Percentiles rank a stretch among this genome's conserved stretches.
Conservation (phyloP, 2,113 vertebrate genomes). For the Apus apus region DNA sequence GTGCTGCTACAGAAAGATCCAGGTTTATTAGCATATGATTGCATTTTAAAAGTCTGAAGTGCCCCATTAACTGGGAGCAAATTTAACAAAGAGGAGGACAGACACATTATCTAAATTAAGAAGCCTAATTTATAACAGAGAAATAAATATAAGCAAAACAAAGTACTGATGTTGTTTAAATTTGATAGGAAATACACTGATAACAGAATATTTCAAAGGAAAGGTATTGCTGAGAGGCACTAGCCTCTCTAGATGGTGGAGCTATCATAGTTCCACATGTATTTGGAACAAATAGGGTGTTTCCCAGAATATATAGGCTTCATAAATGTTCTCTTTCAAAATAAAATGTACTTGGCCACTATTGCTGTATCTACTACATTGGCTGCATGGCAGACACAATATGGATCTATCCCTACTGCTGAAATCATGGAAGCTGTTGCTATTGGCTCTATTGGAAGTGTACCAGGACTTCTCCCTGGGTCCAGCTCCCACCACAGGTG, state of each 20-base stretch:
- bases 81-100: constrained; percentile 4
- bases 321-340: not conserved
- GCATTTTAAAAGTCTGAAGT: constrained; percentile 14
- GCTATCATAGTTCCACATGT: not conserved
- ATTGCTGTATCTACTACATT: not conserved
- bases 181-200: not conserved
- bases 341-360: not conserved
- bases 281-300: not conserved
- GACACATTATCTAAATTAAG: constrained; percentile 8
- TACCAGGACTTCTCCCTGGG: not conserved
- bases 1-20: not conserved
- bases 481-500: not conserved
- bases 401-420: not conserved
- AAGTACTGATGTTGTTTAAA: not conserved
- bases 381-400: not conserved
- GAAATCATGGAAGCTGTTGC: not conserved
- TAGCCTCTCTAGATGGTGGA: not conserved
- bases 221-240: not conserved
- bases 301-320: not conserved
- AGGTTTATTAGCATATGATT: constrained; percentile 26
- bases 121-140: not conserved
- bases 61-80: constrained; percentile 33
- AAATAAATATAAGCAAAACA: not conserved
- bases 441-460: accelerated
- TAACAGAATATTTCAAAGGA: not conserved